Evolutionary conservation across 2,113 vertebrate species (phyloP), one percentile per base, ranked within the genome.

Genomic region (Saccopteryx bilineata): DNA sequence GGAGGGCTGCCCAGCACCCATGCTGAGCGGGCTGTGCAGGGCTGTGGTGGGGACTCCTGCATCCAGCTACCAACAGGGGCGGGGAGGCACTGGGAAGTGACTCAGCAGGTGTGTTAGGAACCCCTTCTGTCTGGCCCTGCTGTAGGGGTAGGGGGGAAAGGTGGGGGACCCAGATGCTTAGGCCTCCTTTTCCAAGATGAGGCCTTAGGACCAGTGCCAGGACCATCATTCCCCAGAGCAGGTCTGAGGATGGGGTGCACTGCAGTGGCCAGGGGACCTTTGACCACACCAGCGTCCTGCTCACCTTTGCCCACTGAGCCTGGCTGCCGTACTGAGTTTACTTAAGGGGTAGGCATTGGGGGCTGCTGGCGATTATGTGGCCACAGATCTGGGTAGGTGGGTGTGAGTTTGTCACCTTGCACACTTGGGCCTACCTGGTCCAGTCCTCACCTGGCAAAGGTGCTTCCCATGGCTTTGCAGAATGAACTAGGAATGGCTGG

Each of bases 321-420:
- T 39, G 28, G n/a, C 14, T 61, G 65, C 46, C 4, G 0, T 9
- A 13, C 26, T 21, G 28, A 28, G 24, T 23, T 63, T 46, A 18
- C 71, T 26, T 1, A 7, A 50, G 56, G 66, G 46, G 50, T 18
- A 17, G 21, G 52, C 7, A 0, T 2, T 3, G 28, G 60, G 33
- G 39, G 4, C 39, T 39, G 61, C 48, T 9, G 33, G 33, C 0
- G 1, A 19, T 61, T 5, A 2, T n/a, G 33, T 18, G 8, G 56
- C 23, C 4, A 48, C n/a, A 23, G 31, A 19, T 31, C 19, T 75
- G 28, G 58, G 18, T 31, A 1, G 21, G 21, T 39, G 15, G 21
- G 0, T 0, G 46, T 4, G 13, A 14, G n/a, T 39, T 15, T 11
- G 24, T 46, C 1, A 23, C 14, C 68, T 68, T 12, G 23, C 17